Evolutionary conservation across 2,888 invertebrate species (phyloP).

Genomic region (Hirtodrosophila alboralis): DNA sequence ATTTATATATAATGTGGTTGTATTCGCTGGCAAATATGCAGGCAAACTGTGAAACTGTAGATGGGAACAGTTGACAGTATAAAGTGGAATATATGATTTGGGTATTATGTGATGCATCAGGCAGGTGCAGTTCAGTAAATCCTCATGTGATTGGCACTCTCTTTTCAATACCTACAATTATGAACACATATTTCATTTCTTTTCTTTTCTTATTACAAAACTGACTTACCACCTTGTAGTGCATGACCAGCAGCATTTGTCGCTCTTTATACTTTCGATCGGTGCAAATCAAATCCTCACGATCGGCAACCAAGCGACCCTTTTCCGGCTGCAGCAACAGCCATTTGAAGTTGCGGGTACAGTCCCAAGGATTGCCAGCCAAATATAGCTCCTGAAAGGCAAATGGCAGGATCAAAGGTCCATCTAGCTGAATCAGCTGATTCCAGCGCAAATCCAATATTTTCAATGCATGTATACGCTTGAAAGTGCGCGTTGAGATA

Average conservation of each 20-base stretch:
- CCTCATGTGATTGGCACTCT: slow-evolving; percentile 80
- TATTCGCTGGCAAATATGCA: slow-evolving; percentile 81
- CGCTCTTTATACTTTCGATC: slow-evolving; percentile 82
- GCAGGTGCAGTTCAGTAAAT: slow-evolving; percentile 82
- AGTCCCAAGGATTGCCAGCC: slow-evolving; percentile 84
- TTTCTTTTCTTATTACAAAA: too few species aligned
- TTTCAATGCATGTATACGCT: slow-evolving; percentile 74
- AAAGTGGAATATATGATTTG: slow-evolving; percentile 80
- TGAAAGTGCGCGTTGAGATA: slow-evolving; percentile 80
- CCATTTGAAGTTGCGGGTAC: slow-evolving; percentile 83
- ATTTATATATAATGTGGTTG: slow-evolving; percentile 81
- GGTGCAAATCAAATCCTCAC: slow-evolving; percentile 78
- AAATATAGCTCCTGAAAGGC: slow-evolving; percentile 79
- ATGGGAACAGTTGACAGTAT: slow-evolving; percentile 83
- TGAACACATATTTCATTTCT: too few species aligned
- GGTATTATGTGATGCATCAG: slow-evolving; percentile 82
- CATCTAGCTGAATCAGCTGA: slow-evolving; percentile 81
- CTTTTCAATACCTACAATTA: slow-evolving; percentile 26
- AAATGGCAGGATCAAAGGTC: slow-evolving; percentile 75
- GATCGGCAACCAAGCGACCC: slow-evolving; percentile 77
- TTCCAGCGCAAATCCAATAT: slow-evolving; percentile 83
- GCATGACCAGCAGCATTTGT: slow-evolving; percentile 81
- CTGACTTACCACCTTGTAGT: slow-evolving; percentile 80
- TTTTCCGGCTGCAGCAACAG: slow-evolving; percentile 78
- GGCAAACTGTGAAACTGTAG: slow-evolving; percentile 80